A percentile compares a stretch with the other conserved stretches of the same genome.
These are phyloP conservation scores for Drosophila meridiana DNA, from an alignment of 2,888 invertebrate species.

Conservation along the genomic window DNA sequence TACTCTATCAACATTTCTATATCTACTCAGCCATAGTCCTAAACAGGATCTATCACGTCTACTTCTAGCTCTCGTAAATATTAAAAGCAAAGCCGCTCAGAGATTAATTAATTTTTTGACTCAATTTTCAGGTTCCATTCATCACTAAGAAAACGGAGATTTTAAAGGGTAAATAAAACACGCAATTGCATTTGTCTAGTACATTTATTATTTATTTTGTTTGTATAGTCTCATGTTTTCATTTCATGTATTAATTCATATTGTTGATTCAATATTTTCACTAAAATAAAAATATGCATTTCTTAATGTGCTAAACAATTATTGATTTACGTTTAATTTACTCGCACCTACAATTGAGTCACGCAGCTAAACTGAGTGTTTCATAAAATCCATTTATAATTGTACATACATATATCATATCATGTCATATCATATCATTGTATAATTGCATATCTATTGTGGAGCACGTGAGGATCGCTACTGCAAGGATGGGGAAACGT, in stretches of 20 bases:
- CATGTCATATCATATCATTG: constrained; percentile 42
- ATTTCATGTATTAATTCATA: constrained; percentile 63
- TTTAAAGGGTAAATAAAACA: neutral
- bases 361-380: constrained; percentile 54
- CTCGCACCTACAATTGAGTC: constrained; percentile 33
- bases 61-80: no score
- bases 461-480: constrained; percentile 42
- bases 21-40: no score
- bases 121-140: no score
- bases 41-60: no score
- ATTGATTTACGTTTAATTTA: constrained; percentile 33
- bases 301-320: constrained; percentile 46
- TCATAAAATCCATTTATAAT: constrained; percentile 51
- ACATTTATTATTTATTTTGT: constrained; percentile 62
- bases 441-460: constrained; percentile 66
- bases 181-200: constrained; percentile 53
- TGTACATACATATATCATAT: constrained; percentile 21
- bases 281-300: constrained; percentile 74
- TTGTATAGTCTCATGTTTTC: constrained; percentile 77
- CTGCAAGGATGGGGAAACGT: constrained; percentile 4
- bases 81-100: no score
- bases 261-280: constrained; percentile 65
- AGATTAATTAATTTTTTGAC: no score
- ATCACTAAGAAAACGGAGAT: no score
- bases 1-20: no score